These are phyloP conservation scores for Anolis carolinensis DNA, from an alignment of 2,113 vertebrate genomes.

Conservation along the genomic window DNA sequence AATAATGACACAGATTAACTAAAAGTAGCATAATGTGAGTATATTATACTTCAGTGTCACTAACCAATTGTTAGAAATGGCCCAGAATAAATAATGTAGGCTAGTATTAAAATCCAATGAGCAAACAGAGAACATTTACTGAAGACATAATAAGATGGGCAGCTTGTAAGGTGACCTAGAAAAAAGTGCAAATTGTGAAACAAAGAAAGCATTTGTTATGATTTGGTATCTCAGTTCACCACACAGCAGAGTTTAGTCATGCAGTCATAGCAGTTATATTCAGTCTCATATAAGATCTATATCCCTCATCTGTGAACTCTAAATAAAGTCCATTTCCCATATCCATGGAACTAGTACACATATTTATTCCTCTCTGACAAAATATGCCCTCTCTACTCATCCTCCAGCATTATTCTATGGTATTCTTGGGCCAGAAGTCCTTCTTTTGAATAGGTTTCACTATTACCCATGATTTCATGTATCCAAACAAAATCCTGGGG, in stretches of 20 bases:
- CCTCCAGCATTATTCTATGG: no score
- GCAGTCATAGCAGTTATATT: not conserved
- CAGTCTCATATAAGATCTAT: not conserved
- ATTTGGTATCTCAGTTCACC: not conserved
- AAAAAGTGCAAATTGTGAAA: slow-evolving; percentile 4
- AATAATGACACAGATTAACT: slow-evolving; percentile 5
- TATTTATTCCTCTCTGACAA: no score
- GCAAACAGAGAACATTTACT: not conserved
- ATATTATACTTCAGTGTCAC: slow-evolving; percentile 19
- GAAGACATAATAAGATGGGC: not conserved
- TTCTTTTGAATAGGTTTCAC: no score
- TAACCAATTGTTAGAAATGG: slow-evolving; percentile 25
- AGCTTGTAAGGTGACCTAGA: not conserved
- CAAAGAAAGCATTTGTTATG: not conserved
- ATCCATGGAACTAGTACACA: no score
- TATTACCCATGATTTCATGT: no score
- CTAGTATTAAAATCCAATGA: not conserved
- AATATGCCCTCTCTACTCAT: no score
- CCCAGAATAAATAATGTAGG: not conserved
- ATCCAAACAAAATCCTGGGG: no score
- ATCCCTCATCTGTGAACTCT: not conserved
- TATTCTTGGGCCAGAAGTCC: no score
- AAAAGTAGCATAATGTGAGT: not conserved
- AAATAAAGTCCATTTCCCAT: no score
- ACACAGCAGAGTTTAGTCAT: not conserved